These are phyloP conservation scores for Osmoderma eremita DNA, from an alignment of 2,888 invertebrate genomes.

Conservation along the genomic window DNA sequence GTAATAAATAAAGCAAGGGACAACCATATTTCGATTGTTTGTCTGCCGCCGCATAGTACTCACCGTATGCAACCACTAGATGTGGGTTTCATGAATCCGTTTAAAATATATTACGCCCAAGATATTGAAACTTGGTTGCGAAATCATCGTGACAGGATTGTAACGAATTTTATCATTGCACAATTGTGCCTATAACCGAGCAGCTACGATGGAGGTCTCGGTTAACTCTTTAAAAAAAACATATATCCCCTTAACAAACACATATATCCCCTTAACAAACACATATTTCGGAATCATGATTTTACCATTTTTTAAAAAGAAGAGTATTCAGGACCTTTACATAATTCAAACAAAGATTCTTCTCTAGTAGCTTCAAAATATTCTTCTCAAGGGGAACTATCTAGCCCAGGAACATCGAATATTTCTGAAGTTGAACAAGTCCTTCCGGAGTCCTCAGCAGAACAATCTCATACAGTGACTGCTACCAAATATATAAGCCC, in stretches of 20 bases:
- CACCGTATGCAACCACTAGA: neutral
- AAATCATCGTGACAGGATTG: neutral
- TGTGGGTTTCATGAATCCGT: neutral
- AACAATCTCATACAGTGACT: too few species aligned
- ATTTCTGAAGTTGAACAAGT: too few species aligned
- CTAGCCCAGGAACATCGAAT: too few species aligned
- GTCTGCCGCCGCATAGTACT: neutral
- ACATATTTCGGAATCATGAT: neutral
- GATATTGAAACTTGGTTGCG: conserved; percentile 1
- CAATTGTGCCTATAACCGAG: neutral
- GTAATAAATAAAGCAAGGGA: neutral
- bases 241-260: too few species aligned
- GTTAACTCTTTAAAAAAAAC: conserved; percentile 7
- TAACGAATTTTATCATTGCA: neutral
- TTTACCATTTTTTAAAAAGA: too few species aligned
- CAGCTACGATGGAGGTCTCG: neutral
- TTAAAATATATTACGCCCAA: neutral
- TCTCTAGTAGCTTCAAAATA: too few species aligned
- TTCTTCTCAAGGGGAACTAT: too few species aligned
- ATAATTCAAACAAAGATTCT: too few species aligned
- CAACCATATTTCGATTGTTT: neutral
- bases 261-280: neutral
- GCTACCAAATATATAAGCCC: too few species aligned
- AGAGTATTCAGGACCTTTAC: too few species aligned
- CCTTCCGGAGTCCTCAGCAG: too few species aligned